A percentile compares a stretch with the other conserved stretches of the same genome.
Conservation (phyloP, 2,113 vertebrate species). For the Picathartes gymnocephalus region DNA sequence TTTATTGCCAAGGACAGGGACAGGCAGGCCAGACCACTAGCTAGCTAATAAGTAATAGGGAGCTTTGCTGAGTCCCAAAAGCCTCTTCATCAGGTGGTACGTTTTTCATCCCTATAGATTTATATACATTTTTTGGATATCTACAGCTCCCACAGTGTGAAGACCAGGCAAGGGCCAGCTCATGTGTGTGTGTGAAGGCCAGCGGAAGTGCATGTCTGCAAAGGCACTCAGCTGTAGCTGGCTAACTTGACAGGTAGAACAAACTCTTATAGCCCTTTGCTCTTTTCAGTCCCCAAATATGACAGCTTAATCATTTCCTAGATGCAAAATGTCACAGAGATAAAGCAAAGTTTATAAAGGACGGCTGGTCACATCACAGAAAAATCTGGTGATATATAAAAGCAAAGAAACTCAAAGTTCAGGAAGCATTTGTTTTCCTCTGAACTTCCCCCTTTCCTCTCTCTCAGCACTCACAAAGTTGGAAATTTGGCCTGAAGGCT, state of each 20-base stretch:
- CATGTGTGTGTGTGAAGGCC: accelerated
- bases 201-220: background rate
- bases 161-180: background rate
- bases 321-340: background rate
- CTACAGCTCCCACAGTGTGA: background rate
- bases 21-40: conserved; percentile 66
- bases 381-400: conserved; percentile 47
- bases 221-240: background rate
- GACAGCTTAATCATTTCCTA: conserved; percentile 60
- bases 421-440: conserved; percentile 51
- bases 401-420: conserved; percentile 59
- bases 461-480: background rate
- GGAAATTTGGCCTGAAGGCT: background rate
- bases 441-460: conserved; percentile 21
- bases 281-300: conserved; percentile 35
- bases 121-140: background rate
- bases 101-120: background rate
- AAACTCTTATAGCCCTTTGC: conserved; percentile 42
- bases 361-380: conserved; percentile 18
- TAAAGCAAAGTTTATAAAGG: conserved; percentile 55
- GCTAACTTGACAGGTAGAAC: conserved; percentile 27
- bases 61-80: conserved; percentile 74
- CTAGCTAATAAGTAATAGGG: conserved; percentile 90
- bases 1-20: conserved; percentile 87
- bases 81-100: conserved; percentile 54